Percentiles rank a stretch among this genome's conserved stretches.
These are phyloP conservation scores for Plecotus auritus DNA, from an alignment of 2,113 vertebrate genomes.

Conservation along the genomic window DNA sequence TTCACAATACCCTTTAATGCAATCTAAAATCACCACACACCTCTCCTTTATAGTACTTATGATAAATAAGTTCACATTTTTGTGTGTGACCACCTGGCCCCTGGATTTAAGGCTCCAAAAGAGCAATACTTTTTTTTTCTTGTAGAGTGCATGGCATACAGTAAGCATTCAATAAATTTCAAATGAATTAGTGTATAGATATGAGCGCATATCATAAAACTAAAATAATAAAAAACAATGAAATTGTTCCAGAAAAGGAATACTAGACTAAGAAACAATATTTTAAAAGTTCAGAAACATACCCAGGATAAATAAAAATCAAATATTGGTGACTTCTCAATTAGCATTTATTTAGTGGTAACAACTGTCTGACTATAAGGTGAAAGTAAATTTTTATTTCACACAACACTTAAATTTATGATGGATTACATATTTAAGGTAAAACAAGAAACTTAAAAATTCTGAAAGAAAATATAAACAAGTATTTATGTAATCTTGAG, in stretches of 20 bases:
- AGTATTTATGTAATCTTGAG: background rate
- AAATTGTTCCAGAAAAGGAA: conserved; percentile 19
- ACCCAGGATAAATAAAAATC: conserved; percentile 15
- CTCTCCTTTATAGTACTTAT: background rate
- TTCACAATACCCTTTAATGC: background rate
- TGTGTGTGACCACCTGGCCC: background rate
- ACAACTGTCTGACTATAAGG: background rate
- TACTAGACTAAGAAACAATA: background rate
- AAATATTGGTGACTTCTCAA: background rate
- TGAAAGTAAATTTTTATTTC: conserved; percentile 2
- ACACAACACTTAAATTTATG: background rate
- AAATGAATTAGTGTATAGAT: background rate
- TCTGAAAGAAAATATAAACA: conserved; percentile 23
- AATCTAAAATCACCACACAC: background rate
- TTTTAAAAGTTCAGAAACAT: background rate
- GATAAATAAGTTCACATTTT: background rate
- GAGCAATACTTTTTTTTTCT: background rate
- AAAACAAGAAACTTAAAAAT: conserved; percentile 6
- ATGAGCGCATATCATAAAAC: background rate
- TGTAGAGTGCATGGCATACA: background rate
- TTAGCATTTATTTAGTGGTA: conserved; percentile 19
- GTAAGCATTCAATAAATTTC: background rate
- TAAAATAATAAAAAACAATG: background rate
- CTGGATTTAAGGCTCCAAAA: background rate
- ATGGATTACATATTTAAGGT: conserved; percentile 27